These are phyloP conservation scores for Eulithis prunata DNA, from an alignment of 2,888 invertebrate species.

Conservation along the genomic window DNA sequence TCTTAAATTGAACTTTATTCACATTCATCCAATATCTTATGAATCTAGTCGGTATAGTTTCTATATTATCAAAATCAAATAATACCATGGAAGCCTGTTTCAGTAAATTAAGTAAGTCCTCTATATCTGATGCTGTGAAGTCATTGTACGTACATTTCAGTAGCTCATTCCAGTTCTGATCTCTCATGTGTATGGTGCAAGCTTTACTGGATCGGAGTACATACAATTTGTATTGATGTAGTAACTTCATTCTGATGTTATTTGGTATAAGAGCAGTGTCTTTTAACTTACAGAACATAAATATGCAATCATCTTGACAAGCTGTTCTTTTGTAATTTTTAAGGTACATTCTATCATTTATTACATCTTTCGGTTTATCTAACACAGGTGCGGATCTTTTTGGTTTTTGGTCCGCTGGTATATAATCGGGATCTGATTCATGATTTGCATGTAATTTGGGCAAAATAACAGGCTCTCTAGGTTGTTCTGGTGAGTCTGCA, in stretches of 20 bases:
- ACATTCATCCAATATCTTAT: conserved; percentile 26
- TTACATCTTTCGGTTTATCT: not conserved
- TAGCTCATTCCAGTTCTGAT: conserved; percentile 31
- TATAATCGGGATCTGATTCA: not conserved
- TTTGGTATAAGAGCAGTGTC: conserved; percentile 5
- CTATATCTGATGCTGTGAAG: conserved; percentile 16
- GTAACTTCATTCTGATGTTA: conserved; percentile 16
- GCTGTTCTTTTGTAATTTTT: conserved; percentile 15
- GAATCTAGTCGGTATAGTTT: conserved; percentile 16
- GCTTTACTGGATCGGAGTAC: conserved; percentile 14
- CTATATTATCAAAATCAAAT: conserved; percentile 23
- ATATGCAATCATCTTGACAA: conserved; percentile 10
- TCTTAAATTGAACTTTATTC: conserved; percentile 21
- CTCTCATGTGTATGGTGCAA: conserved; percentile 21
- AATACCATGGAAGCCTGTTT: not conserved
- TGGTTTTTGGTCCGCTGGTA: not conserved
- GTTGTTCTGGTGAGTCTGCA: too few relatives aligned
- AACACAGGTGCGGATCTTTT: not conserved
- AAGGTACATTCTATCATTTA: not conserved
- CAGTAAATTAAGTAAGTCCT: conserved; percentile 11
- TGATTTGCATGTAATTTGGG: too few relatives aligned
- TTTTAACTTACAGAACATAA: conserved; percentile 5
- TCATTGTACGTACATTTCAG: not conserved
- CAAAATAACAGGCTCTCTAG: too few relatives aligned
- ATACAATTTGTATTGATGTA: conserved; percentile 18